Percentiles rank a stretch among this genome's conserved stretches.
Conservation (phyloP, 2,888 invertebrate genomes). For the Acrocyrtus sp. region DNA sequence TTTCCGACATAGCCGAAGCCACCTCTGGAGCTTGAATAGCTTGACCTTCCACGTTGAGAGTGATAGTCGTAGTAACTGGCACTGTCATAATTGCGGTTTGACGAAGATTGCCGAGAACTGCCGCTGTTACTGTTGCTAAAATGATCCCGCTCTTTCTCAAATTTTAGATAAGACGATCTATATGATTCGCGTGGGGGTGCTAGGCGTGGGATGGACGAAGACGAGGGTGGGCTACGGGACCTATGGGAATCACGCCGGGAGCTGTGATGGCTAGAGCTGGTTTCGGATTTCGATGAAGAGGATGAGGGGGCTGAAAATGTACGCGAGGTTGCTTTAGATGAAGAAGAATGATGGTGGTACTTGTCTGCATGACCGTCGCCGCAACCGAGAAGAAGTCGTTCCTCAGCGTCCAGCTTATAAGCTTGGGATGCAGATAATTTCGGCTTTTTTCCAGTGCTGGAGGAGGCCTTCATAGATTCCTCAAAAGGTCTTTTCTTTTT, state of each 20-base stretch:
- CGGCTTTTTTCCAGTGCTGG: neutral
- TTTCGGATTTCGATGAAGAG: conserved; percentile 15
- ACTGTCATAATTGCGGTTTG: conserved; percentile 29
- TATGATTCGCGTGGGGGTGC: conserved; percentile 63
- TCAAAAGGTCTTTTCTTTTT: conserved; percentile 76
- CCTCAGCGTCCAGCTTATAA: conserved; percentile 46
- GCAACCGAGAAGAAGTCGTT: conserved; percentile 29
- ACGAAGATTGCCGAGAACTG: conserved; percentile 46
- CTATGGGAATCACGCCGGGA: conserved; percentile 26
- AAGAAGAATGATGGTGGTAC: too few species aligned
- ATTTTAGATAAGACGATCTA: conserved; percentile 60
- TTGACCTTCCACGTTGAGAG: conserved; percentile 4
- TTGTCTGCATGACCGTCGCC: conserved; percentile 5
- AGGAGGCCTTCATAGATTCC: conserved; percentile 67
- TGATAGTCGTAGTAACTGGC: conserved; percentile 45
- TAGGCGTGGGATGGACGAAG: conserved; percentile 63
- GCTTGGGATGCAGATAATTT: conserved; percentile 47
- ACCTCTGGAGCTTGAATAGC: conserved; percentile 11
- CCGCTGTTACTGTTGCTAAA: conserved; percentile 64
- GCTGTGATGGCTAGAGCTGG: conserved; percentile 62
- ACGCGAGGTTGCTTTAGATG: too few species aligned
- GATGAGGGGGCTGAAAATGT: neutral
- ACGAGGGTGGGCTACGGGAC: conserved; percentile 61
- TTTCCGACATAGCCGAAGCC: conserved; percentile 56
- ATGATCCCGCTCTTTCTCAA: conserved; percentile 52